Evolutionary conservation across 2,888 invertebrate genomes (phyloP).

Genomic region (Acanthococcus lagerstroemiae): DNA sequence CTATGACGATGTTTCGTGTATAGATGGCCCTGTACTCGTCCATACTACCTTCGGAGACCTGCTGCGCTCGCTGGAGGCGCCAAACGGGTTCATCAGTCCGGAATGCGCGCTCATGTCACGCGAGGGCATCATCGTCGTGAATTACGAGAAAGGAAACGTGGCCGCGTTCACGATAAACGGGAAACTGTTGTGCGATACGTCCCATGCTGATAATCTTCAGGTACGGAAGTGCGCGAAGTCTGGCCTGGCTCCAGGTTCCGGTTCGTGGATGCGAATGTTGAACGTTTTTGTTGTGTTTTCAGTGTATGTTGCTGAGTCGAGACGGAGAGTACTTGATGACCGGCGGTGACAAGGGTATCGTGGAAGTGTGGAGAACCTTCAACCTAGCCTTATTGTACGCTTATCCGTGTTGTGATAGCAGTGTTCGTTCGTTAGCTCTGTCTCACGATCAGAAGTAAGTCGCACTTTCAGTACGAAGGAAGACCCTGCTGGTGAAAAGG

Average conservation of each 20-base stretch:
- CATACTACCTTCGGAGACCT: conserved; percentile 97
- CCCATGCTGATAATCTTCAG: conserved; percentile 90
- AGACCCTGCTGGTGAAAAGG: not conserved
- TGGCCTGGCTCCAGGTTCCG: not conserved
- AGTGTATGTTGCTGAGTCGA: conserved; percentile 86
- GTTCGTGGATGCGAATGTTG: not conserved
- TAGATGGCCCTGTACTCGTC: conserved; percentile 91
- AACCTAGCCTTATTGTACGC: conserved; percentile 94
- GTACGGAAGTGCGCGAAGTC: no score
- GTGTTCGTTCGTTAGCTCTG: conserved; percentile 85
- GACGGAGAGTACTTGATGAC: conserved; percentile 99
- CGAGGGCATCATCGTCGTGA: conserved; percentile 91
- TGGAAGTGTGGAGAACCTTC: conserved; percentile 97
- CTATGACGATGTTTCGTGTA: conserved; percentile 33
- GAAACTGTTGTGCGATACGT: conserved; percentile 74
- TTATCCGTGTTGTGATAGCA: conserved; percentile 93
- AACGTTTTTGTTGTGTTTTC: conserved; percentile 38
- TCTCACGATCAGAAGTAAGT: conserved; percentile 97
- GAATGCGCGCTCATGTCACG: conserved; percentile 87
- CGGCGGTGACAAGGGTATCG: conserved; percentile 92
- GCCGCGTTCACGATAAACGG: conserved; percentile 94
- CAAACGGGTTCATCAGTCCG: conserved; percentile 62
- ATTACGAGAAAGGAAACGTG: conserved; percentile 83
- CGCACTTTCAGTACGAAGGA: not conserved
- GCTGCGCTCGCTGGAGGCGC: conserved; percentile 77